Base-by-base conservation (phyloP, 1,140 invertebrate genomes). In the Steinernema feltiae region DNA sequence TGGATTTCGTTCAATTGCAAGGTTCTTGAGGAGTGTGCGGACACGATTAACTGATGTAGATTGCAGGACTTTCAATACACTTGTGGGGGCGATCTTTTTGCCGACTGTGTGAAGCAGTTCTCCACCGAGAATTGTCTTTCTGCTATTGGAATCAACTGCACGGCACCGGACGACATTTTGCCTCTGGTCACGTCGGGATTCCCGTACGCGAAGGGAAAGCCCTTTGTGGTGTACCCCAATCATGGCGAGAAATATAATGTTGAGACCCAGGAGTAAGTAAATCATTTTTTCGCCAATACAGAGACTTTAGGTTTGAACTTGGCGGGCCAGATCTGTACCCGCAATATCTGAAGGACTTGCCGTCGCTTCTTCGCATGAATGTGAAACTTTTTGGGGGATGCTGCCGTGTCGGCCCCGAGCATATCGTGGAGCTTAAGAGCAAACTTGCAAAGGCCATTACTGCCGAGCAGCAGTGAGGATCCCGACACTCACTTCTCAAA, bases 101-200 rank as follows among this genome's bases (percentile, higher is more conserved):
- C 29, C 18, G 63, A 71, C 15, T 69, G 76, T 29, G 82, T 79
- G 17, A 32, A 75, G 32, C 12, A 63, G n/a, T n/a, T 78, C 1
- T 71, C 35, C 27, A 15, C n/a, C 29, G 30, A 35, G 3, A 21
- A 29, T 1, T 91, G 93, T 86, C 88, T 93, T 35, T 88, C 92
- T 35, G 93, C 91, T 1, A 89, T 95, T 69, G 94, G 94, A 0
- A 90, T 94, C 0, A 97, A 97, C 87, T 97, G 94, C 87, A 89
- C 93, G 0, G 87, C 90, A 71, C 92, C 92, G 0, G 87, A 87
- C 30, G 82, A 87, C 81, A 89, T 92, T 1, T 83, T 85, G 0
- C 84, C 89, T 0, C 84, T 93, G 0, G 86, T 93, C 21, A 81
- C 86, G 71, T 86, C 86, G 41, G 86, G 91, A 32, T 87, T 88